phyloP scores from a whole-genome alignment of 92 coral and sea anemone species.

The Porites lobata region DNA sequence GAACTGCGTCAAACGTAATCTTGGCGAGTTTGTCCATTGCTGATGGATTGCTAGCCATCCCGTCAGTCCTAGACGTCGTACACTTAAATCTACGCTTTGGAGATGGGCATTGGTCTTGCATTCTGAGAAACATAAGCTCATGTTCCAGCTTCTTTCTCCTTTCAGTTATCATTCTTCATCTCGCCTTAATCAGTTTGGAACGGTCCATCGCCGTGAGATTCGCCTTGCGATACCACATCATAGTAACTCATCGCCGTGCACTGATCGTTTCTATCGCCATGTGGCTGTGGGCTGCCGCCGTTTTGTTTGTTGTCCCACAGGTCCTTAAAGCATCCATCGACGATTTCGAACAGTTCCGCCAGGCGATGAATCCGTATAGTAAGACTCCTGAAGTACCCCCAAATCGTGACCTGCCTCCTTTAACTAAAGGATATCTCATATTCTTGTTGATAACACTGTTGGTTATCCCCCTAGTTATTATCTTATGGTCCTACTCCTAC shows the following conservation, averaged over 20 bases:
- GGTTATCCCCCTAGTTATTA: slow-evolving; percentile 15
- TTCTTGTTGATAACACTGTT: slow-evolving; percentile 20
- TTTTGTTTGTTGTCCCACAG: neutral
- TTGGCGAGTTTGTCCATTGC: slow-evolving; percentile 50
- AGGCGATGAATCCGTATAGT: neutral
- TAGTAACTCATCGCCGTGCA: slow-evolving; percentile 29
- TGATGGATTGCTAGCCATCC: slow-evolving; percentile 19
- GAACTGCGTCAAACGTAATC: slow-evolving; percentile 38
- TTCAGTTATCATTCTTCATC: slow-evolving; percentile 21
- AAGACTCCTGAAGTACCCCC: neutral
- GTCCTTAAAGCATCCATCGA: neutral
- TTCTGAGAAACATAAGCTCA: neutral
- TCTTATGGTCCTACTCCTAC: slow-evolving; percentile 15
- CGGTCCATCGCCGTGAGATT: slow-evolving; percentile 37
- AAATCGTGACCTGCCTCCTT: neutral
- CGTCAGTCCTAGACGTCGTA: slow-evolving; percentile 3
- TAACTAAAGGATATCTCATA: neutral
- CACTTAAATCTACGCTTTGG: neutral
- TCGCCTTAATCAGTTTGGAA: slow-evolving; percentile 29
- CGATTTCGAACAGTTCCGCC: neutral
- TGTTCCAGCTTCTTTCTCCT: neutral
- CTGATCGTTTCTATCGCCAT: neutral
- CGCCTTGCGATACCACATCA: slow-evolving; percentile 22
- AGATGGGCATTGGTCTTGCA: neutral
- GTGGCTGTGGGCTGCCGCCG: slow-evolving; percentile 31